Conservation (phyloP, 1,140 invertebrate species). For the Drosophila cardini region DNA sequence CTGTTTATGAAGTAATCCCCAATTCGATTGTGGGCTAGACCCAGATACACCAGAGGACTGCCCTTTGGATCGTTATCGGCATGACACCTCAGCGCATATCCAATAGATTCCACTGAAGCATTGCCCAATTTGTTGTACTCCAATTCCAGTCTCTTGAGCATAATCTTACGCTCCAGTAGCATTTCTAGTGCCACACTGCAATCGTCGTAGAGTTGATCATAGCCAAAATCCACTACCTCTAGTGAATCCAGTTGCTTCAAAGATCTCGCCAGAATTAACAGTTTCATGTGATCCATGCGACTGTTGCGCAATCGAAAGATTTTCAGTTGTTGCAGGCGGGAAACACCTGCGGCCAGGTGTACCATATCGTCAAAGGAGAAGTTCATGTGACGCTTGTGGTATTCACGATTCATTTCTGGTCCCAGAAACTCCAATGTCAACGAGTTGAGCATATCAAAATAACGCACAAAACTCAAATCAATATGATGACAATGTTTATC, state of each 20-base stretch:
- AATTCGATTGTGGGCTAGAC: constrained; percentile 62
- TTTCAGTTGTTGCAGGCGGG: constrained; percentile 35
- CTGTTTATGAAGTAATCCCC: not conserved
- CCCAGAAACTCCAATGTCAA: constrained; percentile 69
- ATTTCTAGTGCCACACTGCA: constrained; percentile 43
- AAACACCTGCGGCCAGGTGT: constrained; percentile 55
- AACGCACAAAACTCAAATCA: constrained; percentile 65
- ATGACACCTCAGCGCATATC: constrained; percentile 31
- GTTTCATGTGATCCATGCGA: constrained; percentile 58
- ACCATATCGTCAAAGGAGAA: constrained; percentile 69
- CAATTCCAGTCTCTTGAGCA: constrained; percentile 55
- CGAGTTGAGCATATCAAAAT: constrained; percentile 57
- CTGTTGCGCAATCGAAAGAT: constrained; percentile 75
- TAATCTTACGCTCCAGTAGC: constrained; percentile 43
- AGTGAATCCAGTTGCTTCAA: constrained; percentile 41
- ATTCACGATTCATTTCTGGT: constrained; percentile 45
- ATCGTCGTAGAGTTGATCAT: constrained; percentile 62
- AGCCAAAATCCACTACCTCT: constrained; percentile 67
- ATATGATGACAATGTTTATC: constrained; percentile 66
- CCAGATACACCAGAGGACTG: constrained; percentile 54
- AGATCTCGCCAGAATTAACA: constrained; percentile 47
- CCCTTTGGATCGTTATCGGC: not conserved
- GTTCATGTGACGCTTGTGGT: constrained; percentile 63
- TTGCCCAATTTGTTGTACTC: constrained; percentile 57
- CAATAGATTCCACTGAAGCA: constrained; percentile 32